phyloP scores from a whole-genome alignment of 2,888 invertebrate species.

The Calameuta idolon region DNA sequence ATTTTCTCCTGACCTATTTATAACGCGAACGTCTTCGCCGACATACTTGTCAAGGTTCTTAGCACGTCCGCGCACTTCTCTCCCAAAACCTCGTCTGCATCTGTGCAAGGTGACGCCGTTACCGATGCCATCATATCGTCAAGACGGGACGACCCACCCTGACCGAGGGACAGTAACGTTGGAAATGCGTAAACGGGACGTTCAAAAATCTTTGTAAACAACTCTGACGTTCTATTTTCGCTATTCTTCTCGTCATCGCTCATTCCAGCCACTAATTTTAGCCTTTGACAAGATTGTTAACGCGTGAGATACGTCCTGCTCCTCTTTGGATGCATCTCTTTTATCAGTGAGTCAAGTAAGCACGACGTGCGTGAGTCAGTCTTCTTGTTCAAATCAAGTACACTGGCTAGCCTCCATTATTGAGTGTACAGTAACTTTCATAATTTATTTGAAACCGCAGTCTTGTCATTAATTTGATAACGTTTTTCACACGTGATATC shows the following conservation, averaged over 20 bases:
- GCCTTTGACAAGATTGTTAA: neutral
- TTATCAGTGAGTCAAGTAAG: neutral
- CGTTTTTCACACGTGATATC: neutral
- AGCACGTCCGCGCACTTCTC: constrained; percentile 32
- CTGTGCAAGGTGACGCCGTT: neutral
- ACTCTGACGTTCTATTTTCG: constrained; percentile 6
- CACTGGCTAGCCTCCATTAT: neutral
- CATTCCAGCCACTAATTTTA: constrained; percentile 2
- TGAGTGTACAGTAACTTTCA: neutral
- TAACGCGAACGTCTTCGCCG: constrained; percentile 36
- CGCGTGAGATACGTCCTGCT: neutral
- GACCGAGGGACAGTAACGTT: neutral
- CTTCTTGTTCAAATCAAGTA: neutral
- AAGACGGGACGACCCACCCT: neutral
- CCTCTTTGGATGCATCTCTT: neutral
- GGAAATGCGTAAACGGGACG: neutral
- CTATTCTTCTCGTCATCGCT: neutral
- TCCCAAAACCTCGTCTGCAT: constrained; percentile 22
- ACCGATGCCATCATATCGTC: neutral
- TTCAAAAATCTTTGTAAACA: constrained; percentile 5
- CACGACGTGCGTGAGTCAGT: neutral
- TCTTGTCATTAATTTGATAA: neutral
- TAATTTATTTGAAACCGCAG: neutral
- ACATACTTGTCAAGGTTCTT: constrained; percentile 47
- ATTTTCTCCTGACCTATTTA: constrained; percentile 62